Conservation (phyloP, 2,113 vertebrate species). For the Sebastes fasciatus region DNA sequence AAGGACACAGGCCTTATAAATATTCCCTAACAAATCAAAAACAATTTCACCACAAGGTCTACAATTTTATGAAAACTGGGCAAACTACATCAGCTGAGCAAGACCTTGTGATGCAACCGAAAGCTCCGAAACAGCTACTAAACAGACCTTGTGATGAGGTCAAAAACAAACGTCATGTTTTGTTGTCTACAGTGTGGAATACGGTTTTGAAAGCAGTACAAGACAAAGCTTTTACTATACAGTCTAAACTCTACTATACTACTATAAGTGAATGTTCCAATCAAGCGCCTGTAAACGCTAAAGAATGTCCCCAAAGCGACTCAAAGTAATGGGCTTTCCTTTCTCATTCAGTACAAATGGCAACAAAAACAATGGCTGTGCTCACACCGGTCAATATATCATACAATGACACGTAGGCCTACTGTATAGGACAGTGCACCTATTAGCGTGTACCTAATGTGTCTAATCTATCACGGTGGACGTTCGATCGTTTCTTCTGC, state of each 20-base stretch:
- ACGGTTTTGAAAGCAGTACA: not conserved
- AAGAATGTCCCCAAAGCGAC: slow-evolving; percentile 35
- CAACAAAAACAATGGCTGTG: slow-evolving; percentile 60
- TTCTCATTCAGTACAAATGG: slow-evolving; percentile 45
- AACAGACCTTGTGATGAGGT: not conserved
- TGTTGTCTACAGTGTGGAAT: not conserved
- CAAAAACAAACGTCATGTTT: not conserved
- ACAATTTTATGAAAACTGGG: not conserved
- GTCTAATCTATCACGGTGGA: slow-evolving; percentile 65
- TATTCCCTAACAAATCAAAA: not conserved
- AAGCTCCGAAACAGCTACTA: not conserved
- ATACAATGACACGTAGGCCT: slow-evolving; percentile 50
- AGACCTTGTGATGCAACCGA: not conserved
- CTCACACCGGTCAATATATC: slow-evolving; percentile 65
- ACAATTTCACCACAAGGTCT: not conserved
- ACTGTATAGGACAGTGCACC: slow-evolving; percentile 62
- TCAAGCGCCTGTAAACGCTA: slow-evolving; percentile 34
- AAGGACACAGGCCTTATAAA: not conserved
- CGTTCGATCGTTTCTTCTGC: slow-evolving; percentile 40
- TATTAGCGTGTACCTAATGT: slow-evolving; percentile 67
- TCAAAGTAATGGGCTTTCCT: slow-evolving; percentile 40
- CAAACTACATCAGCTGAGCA: not conserved
- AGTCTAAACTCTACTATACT: not conserved
- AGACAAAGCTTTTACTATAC: slow-evolving; percentile 1
- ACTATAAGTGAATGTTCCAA: not conserved